phyloP scores from a whole-genome alignment of 37 sponge, comb jelly and placozoan genomes.

The Corticium candelabrum region DNA sequence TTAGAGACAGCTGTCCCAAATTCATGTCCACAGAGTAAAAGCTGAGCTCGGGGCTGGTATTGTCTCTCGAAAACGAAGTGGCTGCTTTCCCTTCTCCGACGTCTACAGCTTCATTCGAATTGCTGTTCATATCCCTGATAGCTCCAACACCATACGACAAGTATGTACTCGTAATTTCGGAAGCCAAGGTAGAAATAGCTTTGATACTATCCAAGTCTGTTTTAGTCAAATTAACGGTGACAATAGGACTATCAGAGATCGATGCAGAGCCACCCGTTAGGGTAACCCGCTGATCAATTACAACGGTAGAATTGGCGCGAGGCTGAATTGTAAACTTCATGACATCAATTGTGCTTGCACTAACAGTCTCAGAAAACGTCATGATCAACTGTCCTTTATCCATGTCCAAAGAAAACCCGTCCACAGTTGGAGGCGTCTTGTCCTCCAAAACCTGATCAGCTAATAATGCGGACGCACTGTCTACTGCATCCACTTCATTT shows the following conservation, averaged over 20 bases:
- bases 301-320: conserved; percentile 17
- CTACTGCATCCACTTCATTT: conserved; percentile 7
- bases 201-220: neutral
- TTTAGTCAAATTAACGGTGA: neutral
- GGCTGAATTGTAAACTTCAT: conserved; percentile 28
- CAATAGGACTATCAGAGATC: conserved; percentile 9
- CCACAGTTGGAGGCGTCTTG: conserved; percentile 44
- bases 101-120: neutral
- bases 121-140: neutral
- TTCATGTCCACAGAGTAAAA: conserved; percentile 59
- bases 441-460: conserved; percentile 17
- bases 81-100: neutral
- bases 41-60: conserved; percentile 22
- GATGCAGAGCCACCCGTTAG: conserved; percentile 32
- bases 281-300: neutral
- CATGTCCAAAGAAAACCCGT: conserved; percentile 45
- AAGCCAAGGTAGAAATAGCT: conserved; percentile 2
- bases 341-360: conserved; percentile 11
- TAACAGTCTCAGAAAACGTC: conserved; percentile 67
- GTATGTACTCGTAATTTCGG: neutral
- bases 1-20: conserved; percentile 38
- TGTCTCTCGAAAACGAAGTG: conserved; percentile 16
- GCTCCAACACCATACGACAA: neutral
- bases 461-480: neutral
- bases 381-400: conserved; percentile 33